A percentile compares a stretch with the other conserved stretches of the same genome.
These are phyloP conservation scores for Pterois miles DNA, from an alignment of 2,797 vertebrate species.

Conservation along the genomic window DNA sequence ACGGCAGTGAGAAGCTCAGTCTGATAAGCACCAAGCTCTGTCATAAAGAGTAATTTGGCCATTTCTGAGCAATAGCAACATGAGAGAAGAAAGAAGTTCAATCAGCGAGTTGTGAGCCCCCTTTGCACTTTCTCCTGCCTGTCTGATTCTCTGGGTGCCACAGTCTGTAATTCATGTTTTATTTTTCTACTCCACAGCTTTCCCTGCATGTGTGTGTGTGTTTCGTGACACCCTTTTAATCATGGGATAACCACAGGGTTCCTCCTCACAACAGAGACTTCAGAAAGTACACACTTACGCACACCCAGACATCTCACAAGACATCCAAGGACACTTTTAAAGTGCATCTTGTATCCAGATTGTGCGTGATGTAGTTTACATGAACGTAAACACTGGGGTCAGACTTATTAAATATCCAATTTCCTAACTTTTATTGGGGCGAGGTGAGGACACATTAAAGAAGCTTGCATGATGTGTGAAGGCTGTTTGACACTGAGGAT, in stretches of 20 bases:
- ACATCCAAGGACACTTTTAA: constrained; percentile 2
- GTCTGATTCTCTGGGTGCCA: constrained; percentile 48
- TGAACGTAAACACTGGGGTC: constrained; percentile 12
- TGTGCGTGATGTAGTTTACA: constrained; percentile 21
- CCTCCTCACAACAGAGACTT: constrained; percentile 45
- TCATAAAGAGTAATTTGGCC: constrained; percentile 22
- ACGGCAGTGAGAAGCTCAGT: constrained; percentile 6
- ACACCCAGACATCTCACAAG: constrained; percentile 23
- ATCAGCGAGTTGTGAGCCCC: constrained; percentile 43
- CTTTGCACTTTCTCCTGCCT: constrained; percentile 56
- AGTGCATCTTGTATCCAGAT: constrained; percentile 48
- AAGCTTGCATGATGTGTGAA: background rate
- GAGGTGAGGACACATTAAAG: constrained; percentile 2
- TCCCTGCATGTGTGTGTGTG: constrained; percentile 28
- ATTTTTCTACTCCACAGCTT: constrained; percentile 37
- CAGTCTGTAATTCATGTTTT: constrained; percentile 60
- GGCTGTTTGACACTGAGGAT: background rate
- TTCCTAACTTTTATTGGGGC: background rate
- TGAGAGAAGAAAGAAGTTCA: constrained; percentile 23
- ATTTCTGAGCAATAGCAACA: constrained; percentile 34
- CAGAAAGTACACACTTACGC: constrained; percentile 35
- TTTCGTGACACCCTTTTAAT: constrained; percentile 63
- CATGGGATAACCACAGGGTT: constrained; percentile 56
- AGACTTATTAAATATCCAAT: constrained; percentile 5
- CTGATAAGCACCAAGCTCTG: constrained; percentile 3